Evolutionary conservation across 2,888 invertebrate species (phyloP).

Genomic region (Agriopis aurantiaria): DNA sequence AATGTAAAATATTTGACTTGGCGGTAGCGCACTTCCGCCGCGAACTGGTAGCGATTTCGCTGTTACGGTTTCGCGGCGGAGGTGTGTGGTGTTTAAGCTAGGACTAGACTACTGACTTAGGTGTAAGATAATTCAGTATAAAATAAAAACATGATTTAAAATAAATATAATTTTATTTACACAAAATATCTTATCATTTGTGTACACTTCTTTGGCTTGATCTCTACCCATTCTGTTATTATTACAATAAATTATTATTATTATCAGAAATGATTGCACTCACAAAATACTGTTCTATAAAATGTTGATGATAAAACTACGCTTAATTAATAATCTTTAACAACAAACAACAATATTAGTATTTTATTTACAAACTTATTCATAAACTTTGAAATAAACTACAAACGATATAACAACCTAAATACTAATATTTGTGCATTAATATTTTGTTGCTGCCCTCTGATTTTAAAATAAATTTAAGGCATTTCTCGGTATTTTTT

Average conservation of each 20-base stretch:
- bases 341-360: constrained; percentile 57
- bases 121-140: constrained; percentile 5
- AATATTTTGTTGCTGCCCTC: constrained; percentile 41
- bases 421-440: constrained; percentile 44
- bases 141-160: constrained; percentile 53
- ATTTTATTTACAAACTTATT: constrained; percentile 64
- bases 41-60: too few relatives aligned
- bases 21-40: too few relatives aligned
- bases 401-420: constrained; percentile 60
- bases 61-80: too few relatives aligned
- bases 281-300: constrained; percentile 73
- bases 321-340: constrained; percentile 60
- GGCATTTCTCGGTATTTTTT: constrained; percentile 40
- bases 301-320: constrained; percentile 52
- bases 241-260: constrained; percentile 32
- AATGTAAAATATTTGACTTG: too few relatives aligned
- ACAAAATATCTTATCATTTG: constrained; percentile 62
- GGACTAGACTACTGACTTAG: not conserved
- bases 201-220: constrained; percentile 83
- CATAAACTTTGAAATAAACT: constrained; percentile 54
- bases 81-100: not conserved
- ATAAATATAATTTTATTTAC: constrained; percentile 76
- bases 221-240: constrained; percentile 69
- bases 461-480: constrained; percentile 27
- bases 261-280: constrained; percentile 72